A percentile compares a stretch with the other conserved stretches of the same genome.
Evolutionary conservation across 92 coral and sea anemone species (phyloP).

Genomic region (Pocillopora meandrina): DNA sequence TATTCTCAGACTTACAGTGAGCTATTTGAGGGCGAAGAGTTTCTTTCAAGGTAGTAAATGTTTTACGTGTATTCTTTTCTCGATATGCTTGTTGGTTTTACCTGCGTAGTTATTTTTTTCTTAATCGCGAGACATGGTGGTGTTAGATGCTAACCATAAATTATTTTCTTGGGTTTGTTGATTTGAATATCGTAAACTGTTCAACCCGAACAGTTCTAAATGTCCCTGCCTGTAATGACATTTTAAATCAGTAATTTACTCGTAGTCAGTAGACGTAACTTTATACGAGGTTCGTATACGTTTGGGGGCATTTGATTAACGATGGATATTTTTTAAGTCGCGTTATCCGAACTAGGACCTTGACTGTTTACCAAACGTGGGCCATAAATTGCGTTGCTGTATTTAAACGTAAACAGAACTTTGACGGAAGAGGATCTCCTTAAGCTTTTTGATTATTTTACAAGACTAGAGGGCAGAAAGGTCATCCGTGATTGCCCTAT

Average conservation of each 20-base stretch:
- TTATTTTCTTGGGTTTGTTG: constrained; percentile 4
- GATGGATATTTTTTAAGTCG: constrained; percentile 16
- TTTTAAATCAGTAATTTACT: constrained; percentile 23
- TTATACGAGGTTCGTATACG: not conserved
- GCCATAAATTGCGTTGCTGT: constrained; percentile 35
- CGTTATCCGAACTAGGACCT: constrained; percentile 15
- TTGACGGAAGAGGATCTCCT: constrained; percentile 64
- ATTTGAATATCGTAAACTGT: constrained; percentile 8
- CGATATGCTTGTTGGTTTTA: constrained; percentile 21
- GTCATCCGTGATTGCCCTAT: constrained; percentile 65
- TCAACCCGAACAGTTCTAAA: constrained; percentile 17
- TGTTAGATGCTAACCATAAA: constrained; percentile 22
- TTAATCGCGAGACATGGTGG: constrained; percentile 13
- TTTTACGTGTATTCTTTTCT: constrained; percentile 10
- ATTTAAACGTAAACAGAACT: constrained; percentile 48
- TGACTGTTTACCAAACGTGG: constrained; percentile 21
- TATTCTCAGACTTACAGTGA: constrained; percentile 96
- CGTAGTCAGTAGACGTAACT: constrained; percentile 14
- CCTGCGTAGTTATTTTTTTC: constrained; percentile 22
- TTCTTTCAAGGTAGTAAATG: constrained; percentile 91
- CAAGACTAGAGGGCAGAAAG: constrained; percentile 75
- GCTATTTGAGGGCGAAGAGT: constrained; percentile 98
- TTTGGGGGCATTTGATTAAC: constrained; percentile 9
- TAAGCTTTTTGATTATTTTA: constrained; percentile 56
- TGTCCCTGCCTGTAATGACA: constrained; percentile 7